Base-by-base conservation (phyloP, 2,797 vertebrate genomes). In the Typhlichthys eigenmanni region DNA sequence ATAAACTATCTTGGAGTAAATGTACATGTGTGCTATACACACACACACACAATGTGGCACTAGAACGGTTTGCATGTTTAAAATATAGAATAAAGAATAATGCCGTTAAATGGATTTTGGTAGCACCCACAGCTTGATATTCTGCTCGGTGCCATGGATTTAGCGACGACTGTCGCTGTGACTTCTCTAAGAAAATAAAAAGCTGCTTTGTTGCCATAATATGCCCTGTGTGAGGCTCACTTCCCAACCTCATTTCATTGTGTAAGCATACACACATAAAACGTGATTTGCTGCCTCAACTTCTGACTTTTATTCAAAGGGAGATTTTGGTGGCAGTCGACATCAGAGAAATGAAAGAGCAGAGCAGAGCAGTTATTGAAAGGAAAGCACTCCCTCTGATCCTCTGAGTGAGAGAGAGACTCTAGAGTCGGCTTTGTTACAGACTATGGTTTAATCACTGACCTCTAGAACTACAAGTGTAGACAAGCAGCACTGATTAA, bases 231-330 rank as follows among this genome's bases (percentile, higher is more conserved):
- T 85, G 86, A 83, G 89, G 83, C 87, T 86, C 81, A 88, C 78
- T 88, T 91, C 88, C 79, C 70, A 75, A 72, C 69, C 62, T 75
- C 73, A 72, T 81, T 85, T 89, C 83, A 86, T 82, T 86, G 82
- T 90, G 82, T 81, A 86, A 86, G 79, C 82, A 85, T 75, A 82
- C 74, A 90, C 85, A 89, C 83, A 91, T 90, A 90, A 91, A 91
- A 91, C 81, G 91, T 89, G 81, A 90, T 87, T 85, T 85, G 75
- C 83, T 74, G 78, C 81, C 83, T 90, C 80, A 85, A 79, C 86
- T 89, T 88, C 80, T 82, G 87, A 89, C 82, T 88, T 81, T 78
- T 82, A 87, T 87, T 88, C 84, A 84, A 71, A 79, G n/a, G 76
- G 34, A 82, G 84, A 87, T 90, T 85, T 24, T 86, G 71, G 72